These are phyloP conservation scores for Acropora yongei DNA, from an alignment of 64 coral and sea anemone genomes.

Conservation along the genomic window DNA sequence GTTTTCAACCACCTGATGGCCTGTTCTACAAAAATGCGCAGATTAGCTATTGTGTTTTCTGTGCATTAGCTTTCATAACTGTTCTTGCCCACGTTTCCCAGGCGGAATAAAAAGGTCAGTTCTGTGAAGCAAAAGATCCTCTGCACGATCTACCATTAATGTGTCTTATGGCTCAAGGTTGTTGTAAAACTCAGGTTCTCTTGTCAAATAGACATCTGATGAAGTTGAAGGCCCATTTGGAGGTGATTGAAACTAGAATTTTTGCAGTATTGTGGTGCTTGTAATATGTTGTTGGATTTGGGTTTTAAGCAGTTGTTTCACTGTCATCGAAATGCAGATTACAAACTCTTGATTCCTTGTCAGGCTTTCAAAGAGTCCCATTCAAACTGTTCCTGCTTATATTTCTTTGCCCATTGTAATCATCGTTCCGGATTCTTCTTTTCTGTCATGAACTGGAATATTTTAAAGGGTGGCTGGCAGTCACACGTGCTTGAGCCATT, in stretches of 20 bases:
- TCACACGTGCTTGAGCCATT: slow-evolving; percentile 57
- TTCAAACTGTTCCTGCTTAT: slow-evolving; percentile 51
- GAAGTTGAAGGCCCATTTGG: slow-evolving; percentile 76
- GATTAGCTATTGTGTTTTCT: slow-evolving; percentile 45
- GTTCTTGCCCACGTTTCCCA: slow-evolving; percentile 62
- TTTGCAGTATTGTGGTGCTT: slow-evolving; percentile 78
- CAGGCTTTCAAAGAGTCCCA: slow-evolving; percentile 66
- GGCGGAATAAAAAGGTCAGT: slow-evolving; percentile 66
- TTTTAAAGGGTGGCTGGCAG: slow-evolving; percentile 74
- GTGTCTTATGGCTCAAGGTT: slow-evolving; percentile 72
- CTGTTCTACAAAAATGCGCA: slow-evolving; percentile 58
- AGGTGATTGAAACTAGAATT: slow-evolving; percentile 63
- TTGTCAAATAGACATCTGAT: slow-evolving; percentile 75
- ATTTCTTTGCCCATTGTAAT: slow-evolving; percentile 63
- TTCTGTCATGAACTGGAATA: slow-evolving; percentile 66
- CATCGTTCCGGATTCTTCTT: slow-evolving; percentile 56
- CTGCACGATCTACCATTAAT: slow-evolving; percentile 70
- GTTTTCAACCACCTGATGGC: slow-evolving; percentile 58
- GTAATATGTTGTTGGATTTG: slow-evolving; percentile 72
- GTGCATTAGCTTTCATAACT: slow-evolving; percentile 47
- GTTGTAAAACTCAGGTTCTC: slow-evolving; percentile 57
- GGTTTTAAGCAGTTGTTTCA: slow-evolving; percentile 64
- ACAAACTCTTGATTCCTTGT: slow-evolving; percentile 71
- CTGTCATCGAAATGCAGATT: slow-evolving; percentile 65
- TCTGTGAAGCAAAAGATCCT: slow-evolving; percentile 61